phyloP scores from a whole-genome alignment of 2,888 invertebrate species.

The Harpalus rufipes region DNA sequence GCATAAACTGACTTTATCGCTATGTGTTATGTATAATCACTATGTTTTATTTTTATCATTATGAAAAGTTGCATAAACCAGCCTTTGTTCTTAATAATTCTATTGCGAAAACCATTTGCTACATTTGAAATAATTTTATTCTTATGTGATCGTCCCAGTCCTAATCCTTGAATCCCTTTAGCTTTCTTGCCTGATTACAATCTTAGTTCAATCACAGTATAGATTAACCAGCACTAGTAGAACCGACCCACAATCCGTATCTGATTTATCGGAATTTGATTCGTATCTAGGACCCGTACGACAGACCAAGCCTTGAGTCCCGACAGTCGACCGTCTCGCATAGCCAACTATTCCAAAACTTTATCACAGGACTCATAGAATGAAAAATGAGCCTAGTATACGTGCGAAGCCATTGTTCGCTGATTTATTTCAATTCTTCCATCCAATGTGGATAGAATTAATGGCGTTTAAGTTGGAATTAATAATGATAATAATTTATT shows the following conservation, averaged over 20 bases:
- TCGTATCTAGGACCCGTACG: conserved; percentile 11
- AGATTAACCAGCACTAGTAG: background rate
- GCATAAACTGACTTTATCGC: too few relatives aligned
- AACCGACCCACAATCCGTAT: background rate
- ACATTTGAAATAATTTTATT: background rate
- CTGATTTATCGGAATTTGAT: conserved; percentile 49
- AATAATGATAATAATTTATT: background rate
- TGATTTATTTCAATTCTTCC: conserved; percentile 35
- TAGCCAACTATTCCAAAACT: conserved; percentile 2
- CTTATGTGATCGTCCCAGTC: background rate
- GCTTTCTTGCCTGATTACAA: background rate
- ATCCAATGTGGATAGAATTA: conserved; percentile 8
- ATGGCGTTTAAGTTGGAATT: conserved; percentile 25
- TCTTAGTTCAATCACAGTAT: background rate
- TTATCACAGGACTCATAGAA: background rate
- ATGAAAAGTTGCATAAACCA: too few relatives aligned
- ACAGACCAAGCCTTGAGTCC: conserved; percentile 9
- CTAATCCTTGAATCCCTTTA: background rate
- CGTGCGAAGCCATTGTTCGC: conserved; percentile 25
- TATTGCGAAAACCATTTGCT: background rate
- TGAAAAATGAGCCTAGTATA: background rate
- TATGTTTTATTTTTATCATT: too few relatives aligned
- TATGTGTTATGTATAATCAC: too few relatives aligned
- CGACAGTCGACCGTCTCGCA: background rate
- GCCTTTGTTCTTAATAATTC: too few relatives aligned